Evolutionary conservation across 1,140 invertebrate genomes (phyloP).

Genomic region (Drosophila micromelanica): DNA sequence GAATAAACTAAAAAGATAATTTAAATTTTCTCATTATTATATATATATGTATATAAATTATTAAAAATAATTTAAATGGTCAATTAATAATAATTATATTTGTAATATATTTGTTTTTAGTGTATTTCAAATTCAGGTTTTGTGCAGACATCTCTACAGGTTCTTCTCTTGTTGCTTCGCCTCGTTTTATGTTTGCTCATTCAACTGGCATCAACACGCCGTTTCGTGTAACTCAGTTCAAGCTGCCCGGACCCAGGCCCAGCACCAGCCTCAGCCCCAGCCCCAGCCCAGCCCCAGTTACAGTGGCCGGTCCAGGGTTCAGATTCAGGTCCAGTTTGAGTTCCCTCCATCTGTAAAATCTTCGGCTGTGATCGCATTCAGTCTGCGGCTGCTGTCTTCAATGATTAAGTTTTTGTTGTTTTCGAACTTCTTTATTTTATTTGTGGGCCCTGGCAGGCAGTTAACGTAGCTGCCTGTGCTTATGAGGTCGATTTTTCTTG

Average conservation of each 20-base stretch:
- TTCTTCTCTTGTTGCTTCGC: conserved; percentile 2
- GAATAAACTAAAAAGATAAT: not conserved
- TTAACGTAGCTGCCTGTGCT: conserved; percentile 68
- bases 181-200: conserved; percentile 53
- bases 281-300: not conserved
- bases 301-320: conserved; percentile 33
- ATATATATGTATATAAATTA: too few species aligned
- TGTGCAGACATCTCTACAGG: conserved; percentile 6
- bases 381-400: conserved; percentile 43
- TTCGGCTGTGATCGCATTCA: conserved; percentile 18
- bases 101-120: too few species aligned
- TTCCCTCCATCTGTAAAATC: conserved; percentile 13
- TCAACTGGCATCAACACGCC: conserved; percentile 78
- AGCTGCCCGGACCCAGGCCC: conserved; percentile 14
- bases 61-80: too few species aligned
- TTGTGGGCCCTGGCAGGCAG: conserved; percentile 35
- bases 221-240: conserved; percentile 61
- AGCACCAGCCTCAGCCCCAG: not conserved
- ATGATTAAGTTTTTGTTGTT: conserved; percentile 57
- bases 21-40: not conserved
- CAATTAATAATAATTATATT: too few species aligned
- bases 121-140: conserved; percentile 14
- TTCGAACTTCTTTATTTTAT: conserved; percentile 16
- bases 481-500: conserved; percentile 63
- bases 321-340: conserved; percentile 20